Evolutionary conservation across 2,888 invertebrate species (phyloP), one percentile per base, ranked within the genome.

Genomic region (Nephrocerus scutellatus): DNA sequence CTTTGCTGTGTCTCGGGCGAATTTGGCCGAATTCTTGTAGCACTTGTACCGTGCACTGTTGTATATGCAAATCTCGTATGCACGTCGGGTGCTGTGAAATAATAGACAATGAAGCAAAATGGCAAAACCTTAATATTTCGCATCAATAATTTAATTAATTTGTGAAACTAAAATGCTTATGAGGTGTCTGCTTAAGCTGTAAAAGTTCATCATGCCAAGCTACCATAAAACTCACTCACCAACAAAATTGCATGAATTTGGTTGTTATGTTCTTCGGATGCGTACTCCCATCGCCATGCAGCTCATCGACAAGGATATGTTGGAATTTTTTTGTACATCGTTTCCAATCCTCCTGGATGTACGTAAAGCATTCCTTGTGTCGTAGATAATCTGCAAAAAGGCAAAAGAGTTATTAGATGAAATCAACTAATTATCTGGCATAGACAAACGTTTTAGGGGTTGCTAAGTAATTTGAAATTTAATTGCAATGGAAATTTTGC

Each of bases 21-120:
- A 68, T 37, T 56, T 54, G 2, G 65, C 66, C 33, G 68, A 68
- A 32, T 59, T 52, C 24, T 56, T 54, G 40, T 64, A 63, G 49
- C 68, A 68, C 43, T 68, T 69, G 46, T 59, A 66, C 1, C 66
- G 56, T 5, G 69, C 68, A 30, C 66, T 66, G 18, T 65, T 68
- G 47, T 59, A 63, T 40, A 68, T 63, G 52, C 68, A 68, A 23
- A 60, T 63, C 49, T 68, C 67, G 35, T 68, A 68, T 19, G 66
- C 68, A 39, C 60, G 56, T n/a, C 68, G 60, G 23, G 68, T 62
- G 39, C 68, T 68, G 40, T 3, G 53, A 47, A 30, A 30, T 12
- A 12, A 30, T 30, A 24, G 6, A 31, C 14, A 12, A n/a, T 7
- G 6, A 28, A 28, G 21, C 8, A 31, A 31, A 28, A 22, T 21